These are phyloP conservation scores for Melipona beecheii DNA, from an alignment of 2,888 invertebrate genomes.

Conservation along the genomic window DNA sequence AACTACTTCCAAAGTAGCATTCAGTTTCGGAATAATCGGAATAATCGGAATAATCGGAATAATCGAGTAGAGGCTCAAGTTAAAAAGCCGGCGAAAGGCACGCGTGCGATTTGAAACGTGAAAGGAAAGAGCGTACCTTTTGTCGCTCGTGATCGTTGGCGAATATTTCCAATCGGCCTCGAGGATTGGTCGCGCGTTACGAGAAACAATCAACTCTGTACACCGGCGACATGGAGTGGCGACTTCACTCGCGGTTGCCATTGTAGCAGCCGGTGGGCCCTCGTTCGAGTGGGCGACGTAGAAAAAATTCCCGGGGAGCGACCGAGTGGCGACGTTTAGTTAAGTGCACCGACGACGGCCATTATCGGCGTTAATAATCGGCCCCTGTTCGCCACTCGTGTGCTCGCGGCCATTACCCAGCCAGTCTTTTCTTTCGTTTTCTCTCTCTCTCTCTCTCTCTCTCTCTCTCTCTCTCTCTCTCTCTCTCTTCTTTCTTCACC, in stretches of 20 bases:
- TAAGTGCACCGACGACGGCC: constrained; percentile 67
- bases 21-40: no score
- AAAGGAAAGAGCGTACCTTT: not conserved
- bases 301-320: constrained; percentile 31
- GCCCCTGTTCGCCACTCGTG: constrained; percentile 61
- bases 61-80: no score
- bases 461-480: no score
- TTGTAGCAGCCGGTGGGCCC: constrained; percentile 48
- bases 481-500: no score
- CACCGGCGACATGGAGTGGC: not conserved
- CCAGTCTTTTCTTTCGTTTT: constrained; percentile 44
- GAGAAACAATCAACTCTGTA: constrained; percentile 7
- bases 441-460: no score
- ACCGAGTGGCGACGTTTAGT: constrained; percentile 72
- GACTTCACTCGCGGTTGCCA: constrained; percentile 20
- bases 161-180: not conserved
- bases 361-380: constrained; percentile 75
- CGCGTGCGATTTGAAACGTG: no score
- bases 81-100: no score
- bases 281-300: constrained; percentile 47
- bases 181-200: not conserved
- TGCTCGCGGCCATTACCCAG: constrained; percentile 47
- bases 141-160: not conserved
- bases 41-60: no score
- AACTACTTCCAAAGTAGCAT: no score